Conservation (phyloP, 2,113 vertebrate genomes). For the Oreochromis tanganicae region DNA sequence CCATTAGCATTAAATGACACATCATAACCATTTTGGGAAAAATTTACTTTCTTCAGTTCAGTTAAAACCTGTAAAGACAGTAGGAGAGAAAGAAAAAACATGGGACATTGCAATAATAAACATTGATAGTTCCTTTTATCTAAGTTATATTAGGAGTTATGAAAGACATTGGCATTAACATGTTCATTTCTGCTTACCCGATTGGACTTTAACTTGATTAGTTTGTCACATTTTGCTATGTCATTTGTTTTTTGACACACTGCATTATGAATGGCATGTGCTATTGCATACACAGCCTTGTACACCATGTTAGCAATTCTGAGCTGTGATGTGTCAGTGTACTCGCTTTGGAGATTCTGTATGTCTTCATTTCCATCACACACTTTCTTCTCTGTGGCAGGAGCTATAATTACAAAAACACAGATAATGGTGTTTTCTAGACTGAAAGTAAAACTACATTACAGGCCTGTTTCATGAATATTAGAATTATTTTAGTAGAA, state of each 20-base stretch:
- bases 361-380: neutral
- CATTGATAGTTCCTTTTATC: neutral
- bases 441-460: neutral
- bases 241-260: neutral
- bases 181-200: neutral
- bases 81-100: neutral
- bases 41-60: slow-evolving; percentile 50
- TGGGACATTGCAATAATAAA: neutral
- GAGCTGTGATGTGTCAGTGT: neutral
- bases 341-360: neutral
- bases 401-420: neutral
- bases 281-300: slow-evolving; percentile 54
- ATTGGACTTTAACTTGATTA: neutral
- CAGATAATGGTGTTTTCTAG: neutral
- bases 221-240: neutral
- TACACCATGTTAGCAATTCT: neutral
- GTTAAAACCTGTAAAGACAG: slow-evolving; percentile 29
- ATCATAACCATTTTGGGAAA: slow-evolving; percentile 52
- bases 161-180: neutral
- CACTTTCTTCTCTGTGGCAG: neutral
- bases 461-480: neutral
- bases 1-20: slow-evolving; percentile 56
- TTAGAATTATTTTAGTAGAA: neutral
- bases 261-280: slow-evolving; percentile 13
- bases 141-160: neutral